Percentiles rank a stretch among this genome's conserved stretches.
Evolutionary conservation across 2,888 invertebrate species (phyloP).

Genomic region (Cataglyphis livida): DNA sequence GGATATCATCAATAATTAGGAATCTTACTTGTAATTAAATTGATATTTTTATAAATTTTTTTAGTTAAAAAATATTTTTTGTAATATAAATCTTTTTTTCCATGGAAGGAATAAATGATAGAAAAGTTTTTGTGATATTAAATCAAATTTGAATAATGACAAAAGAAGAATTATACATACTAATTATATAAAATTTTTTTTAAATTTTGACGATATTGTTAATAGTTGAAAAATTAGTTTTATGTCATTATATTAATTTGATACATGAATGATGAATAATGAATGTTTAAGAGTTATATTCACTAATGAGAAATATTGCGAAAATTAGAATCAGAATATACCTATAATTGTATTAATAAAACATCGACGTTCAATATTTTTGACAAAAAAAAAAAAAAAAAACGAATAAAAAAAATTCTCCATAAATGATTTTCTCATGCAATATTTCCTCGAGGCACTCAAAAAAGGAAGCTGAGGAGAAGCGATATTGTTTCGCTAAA

Average conservation of each 20-base stretch:
- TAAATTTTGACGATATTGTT: not conserved
- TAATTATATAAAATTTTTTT: not conserved
- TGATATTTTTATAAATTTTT: not conserved
- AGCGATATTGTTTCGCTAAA: constrained; percentile 49
- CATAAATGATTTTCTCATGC: not conserved
- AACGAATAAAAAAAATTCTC: not conserved
- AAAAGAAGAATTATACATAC: not conserved
- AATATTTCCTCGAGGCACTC: not conserved
- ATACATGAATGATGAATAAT: not conserved
- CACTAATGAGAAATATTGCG: not conserved
- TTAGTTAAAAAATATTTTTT: not conserved
- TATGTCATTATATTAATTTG: not conserved
- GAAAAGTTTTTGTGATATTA: not conserved
- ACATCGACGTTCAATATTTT: not conserved
- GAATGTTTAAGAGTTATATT: not conserved
- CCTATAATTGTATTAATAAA: constrained; percentile 3
- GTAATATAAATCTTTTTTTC: not conserved
- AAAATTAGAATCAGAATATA: not conserved
- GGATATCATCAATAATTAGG: constrained; percentile 80
- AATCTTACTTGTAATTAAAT: not conserved
- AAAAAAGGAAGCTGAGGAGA: not conserved
- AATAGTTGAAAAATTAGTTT: not conserved
- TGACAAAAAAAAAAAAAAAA: not conserved
- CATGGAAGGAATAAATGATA: not conserved
- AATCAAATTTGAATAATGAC: not conserved